Conservation (phyloP, 2,888 invertebrate species). For the Eremobia ochroleuca region DNA sequence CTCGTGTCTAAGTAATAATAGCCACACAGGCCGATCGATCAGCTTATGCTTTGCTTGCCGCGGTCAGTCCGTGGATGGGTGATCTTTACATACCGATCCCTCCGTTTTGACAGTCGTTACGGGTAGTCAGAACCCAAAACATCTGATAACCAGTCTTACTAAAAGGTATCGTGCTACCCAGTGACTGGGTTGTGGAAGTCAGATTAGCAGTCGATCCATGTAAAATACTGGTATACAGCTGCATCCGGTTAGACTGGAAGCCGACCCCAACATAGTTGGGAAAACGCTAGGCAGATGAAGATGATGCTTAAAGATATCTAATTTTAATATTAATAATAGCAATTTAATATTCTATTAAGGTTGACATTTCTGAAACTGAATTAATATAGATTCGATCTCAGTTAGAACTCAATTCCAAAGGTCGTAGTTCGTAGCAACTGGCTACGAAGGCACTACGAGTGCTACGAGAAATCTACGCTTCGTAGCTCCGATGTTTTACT, state of each 20-base stretch:
- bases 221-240: not conserved
- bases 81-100: too few relatives aligned
- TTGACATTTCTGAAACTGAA: conserved; percentile 31
- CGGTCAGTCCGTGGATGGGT: too few relatives aligned
- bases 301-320: not conserved
- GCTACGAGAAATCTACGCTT: conserved; percentile 49
- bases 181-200: not conserved
- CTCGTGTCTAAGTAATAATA: too few relatives aligned
- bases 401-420: conserved; percentile 9
- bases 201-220: not conserved
- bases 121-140: too few relatives aligned
- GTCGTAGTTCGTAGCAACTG: conserved; percentile 47
- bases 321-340: too few relatives aligned
- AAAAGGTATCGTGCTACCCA: not conserved
- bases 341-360: conserved; percentile 16
- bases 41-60: too few relatives aligned
- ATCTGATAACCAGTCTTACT: too few relatives aligned
- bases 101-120: too few relatives aligned
- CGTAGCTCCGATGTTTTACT: conserved; percentile 36
- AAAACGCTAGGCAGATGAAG: not conserved
- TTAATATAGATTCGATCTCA: conserved; percentile 28
- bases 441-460: conserved; percentile 51
- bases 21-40: too few relatives aligned
- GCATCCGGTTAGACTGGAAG: not conserved
- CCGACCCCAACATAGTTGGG: not conserved